phyloP scores from a whole-genome alignment of 53 echinoderm and acorn worm genomes.

The Apostichopus leukothele region DNA sequence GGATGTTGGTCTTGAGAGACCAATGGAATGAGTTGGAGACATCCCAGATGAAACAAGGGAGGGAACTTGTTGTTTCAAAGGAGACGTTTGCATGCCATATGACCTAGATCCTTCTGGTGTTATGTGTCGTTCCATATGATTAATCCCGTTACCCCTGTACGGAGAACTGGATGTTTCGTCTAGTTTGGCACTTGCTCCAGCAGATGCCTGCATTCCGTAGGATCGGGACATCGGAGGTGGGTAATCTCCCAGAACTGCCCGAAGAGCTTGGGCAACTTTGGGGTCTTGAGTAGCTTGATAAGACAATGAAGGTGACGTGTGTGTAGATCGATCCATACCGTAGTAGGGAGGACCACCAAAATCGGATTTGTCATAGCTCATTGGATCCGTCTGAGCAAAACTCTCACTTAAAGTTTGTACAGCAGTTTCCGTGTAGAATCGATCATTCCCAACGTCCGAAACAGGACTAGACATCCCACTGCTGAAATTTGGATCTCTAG shows the following conservation, averaged over 20 bases:
- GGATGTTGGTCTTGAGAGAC: slow-evolving; percentile 33
- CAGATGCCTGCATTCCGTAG: slow-evolving; percentile 9
- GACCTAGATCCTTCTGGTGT: slow-evolving; percentile 10
- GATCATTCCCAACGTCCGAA: slow-evolving; percentile 38
- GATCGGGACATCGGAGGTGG: slow-evolving; percentile 14
- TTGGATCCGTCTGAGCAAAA: slow-evolving; percentile 36
- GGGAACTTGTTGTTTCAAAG: slow-evolving; percentile 2
- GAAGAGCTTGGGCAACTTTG: slow-evolving; percentile 31
- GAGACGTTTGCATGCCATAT: slow-evolving; percentile 38
- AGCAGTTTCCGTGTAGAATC: slow-evolving; percentile 26
- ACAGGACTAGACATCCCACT: slow-evolving; percentile 49
- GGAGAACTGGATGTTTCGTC: slow-evolving; percentile 13
- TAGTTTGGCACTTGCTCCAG: not conserved
- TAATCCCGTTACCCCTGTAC: slow-evolving; percentile 24
- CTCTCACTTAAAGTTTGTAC: slow-evolving; percentile 43
- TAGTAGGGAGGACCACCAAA: slow-evolving; percentile 5
- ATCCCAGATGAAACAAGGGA: not conserved
- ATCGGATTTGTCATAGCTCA: slow-evolving; percentile 15
- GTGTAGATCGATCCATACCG: slow-evolving; percentile 33
- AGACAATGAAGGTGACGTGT: slow-evolving; percentile 36
- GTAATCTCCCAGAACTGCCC: slow-evolving; percentile 29
- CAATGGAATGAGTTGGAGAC: slow-evolving; percentile 23
- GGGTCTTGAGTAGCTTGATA: slow-evolving; percentile 43
- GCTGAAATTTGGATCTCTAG: slow-evolving; percentile 45
- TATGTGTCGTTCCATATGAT: not conserved